Conservation (phyloP, 1,140 invertebrate genomes). For the Ganaspis sp. region DNA sequence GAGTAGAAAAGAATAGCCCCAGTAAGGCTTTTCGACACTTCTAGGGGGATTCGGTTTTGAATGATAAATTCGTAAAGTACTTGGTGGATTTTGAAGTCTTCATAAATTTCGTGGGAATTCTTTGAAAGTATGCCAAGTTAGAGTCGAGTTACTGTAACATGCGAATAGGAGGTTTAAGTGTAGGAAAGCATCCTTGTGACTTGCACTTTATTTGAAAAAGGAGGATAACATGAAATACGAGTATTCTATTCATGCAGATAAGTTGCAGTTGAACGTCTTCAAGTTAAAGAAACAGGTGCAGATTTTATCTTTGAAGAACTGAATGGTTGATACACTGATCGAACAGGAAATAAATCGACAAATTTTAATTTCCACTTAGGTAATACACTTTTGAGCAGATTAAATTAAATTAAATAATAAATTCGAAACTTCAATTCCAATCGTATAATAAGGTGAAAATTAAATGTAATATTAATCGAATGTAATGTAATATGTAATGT, state of each 20-base stretch:
- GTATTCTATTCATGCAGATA: conserved; percentile 19
- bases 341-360: background rate
- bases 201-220: conserved; percentile 27
- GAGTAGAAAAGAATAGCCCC: background rate
- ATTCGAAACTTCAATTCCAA: too few relatives aligned
- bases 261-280: conserved; percentile 5
- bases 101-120: conserved; percentile 40
- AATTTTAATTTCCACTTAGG: background rate
- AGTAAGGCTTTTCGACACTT: conserved; percentile 15
- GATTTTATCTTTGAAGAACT: background rate
- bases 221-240: conserved; percentile 15
- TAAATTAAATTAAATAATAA: too few relatives aligned
- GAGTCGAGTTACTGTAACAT: conserved; percentile 6
- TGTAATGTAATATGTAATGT: too few relatives aligned
- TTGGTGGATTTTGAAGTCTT: conserved; percentile 33
- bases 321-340: background rate
- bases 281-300: background rate
- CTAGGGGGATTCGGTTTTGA: background rate
- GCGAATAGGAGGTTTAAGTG: conserved; percentile 25
- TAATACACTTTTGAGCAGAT: too few relatives aligned
- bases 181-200: conserved; percentile 20
- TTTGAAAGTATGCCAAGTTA: conserved; percentile 25
- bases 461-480: too few relatives aligned
- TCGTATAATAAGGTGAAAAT: too few relatives aligned
- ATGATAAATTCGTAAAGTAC: conserved; percentile 37